Conservation (phyloP, 2,113 vertebrate species). For the Heliornis fulica region DNA sequence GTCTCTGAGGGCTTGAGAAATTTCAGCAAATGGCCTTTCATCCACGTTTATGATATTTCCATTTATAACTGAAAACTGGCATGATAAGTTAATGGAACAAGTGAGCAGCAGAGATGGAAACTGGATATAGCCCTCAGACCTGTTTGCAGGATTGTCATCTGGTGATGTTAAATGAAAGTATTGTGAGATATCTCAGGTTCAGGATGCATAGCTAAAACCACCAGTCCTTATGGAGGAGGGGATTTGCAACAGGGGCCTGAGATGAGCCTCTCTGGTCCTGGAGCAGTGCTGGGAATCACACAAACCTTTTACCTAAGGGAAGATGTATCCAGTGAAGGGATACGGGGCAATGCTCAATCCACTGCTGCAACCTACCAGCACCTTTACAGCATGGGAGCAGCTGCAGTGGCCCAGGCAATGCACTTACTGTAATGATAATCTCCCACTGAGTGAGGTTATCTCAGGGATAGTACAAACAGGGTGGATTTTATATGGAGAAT, state of each 20-base stretch:
- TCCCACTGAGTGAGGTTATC: background rate
- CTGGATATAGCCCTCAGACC: background rate
- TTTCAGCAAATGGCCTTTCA: background rate
- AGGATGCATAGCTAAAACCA: background rate
- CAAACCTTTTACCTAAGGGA: background rate
- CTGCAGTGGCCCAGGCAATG: background rate
- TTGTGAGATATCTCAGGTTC: background rate
- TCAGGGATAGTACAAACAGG: background rate
- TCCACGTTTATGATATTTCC: background rate
- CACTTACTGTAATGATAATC: fast-evolving
- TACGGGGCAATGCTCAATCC: background rate
- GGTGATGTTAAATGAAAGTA: background rate
- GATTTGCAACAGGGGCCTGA: background rate
- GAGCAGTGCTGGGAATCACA: background rate
- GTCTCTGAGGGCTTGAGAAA: background rate
- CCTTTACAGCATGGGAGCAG: background rate
- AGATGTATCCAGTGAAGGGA: background rate
- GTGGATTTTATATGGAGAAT: background rate
- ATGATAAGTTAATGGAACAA: background rate
- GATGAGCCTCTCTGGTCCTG: background rate
- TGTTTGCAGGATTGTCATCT: background rate
- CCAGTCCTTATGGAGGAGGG: background rate
- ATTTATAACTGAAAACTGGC: background rate
- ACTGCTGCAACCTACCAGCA: background rate
- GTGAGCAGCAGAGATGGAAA: background rate